phyloP scores from a whole-genome alignment of 2,888 invertebrate genomes.

The Ommatoiulus sabulosus region DNA sequence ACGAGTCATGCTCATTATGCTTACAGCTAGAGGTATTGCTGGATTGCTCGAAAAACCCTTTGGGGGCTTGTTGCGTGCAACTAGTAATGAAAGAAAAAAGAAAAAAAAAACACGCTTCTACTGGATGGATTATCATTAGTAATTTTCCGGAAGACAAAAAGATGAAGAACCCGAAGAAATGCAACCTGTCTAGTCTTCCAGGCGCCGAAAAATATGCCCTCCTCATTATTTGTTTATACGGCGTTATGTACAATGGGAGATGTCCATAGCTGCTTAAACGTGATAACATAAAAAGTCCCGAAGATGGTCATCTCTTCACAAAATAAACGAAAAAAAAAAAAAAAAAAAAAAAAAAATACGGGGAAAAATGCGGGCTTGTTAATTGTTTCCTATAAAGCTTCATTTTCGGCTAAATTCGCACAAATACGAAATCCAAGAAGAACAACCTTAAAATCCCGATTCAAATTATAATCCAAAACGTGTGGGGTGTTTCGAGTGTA shows the following conservation, averaged over 20 bases:
- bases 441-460: not conserved
- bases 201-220: conserved; percentile 50
- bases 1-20: not conserved
- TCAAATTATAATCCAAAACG: not conserved
- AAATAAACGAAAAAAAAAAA: not conserved
- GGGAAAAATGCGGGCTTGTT: not conserved
- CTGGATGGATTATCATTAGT: conserved; percentile 49
- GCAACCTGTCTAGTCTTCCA: conserved; percentile 49
- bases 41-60: conserved; percentile 32
- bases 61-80: conserved; percentile 20
- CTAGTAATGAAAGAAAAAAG: conserved; percentile 42
- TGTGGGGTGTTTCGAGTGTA: no score
- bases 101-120: conserved; percentile 24
- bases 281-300: conserved; percentile 29
- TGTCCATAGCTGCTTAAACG: not conserved
- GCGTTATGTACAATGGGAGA: not conserved
- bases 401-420: not conserved
- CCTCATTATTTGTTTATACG: conserved; percentile 37
- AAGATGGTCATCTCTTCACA: not conserved
- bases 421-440: not conserved
- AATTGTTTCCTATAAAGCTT: not conserved
- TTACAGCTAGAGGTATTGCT: not conserved
- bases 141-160: conserved; percentile 50
- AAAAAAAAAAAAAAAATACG: no score
- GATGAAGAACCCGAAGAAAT: conserved; percentile 50